phyloP scores from a whole-genome alignment of 2,113 vertebrate genomes.

The Bambusicola thoracicus region DNA sequence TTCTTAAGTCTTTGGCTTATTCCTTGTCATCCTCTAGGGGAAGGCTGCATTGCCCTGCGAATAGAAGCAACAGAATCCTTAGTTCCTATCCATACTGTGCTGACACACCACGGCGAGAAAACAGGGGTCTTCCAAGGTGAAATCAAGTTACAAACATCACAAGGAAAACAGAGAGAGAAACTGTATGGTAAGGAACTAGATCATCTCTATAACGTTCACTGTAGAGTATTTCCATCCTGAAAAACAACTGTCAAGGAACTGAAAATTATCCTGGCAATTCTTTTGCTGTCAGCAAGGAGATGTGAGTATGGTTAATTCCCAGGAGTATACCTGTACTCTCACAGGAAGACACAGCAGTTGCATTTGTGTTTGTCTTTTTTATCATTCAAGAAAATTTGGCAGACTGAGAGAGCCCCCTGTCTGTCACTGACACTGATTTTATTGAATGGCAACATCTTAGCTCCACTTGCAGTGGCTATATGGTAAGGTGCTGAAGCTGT shows the following conservation, averaged over 20 bases:
- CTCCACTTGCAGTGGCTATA: background rate
- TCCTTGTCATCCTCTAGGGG: slow-evolving; percentile 78
- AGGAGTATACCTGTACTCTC: background rate
- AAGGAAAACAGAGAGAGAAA: slow-evolving; percentile 92
- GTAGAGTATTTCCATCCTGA: background rate
- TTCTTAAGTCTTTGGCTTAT: background rate
- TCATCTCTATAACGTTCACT: background rate
- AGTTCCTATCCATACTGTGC: slow-evolving; percentile 83
- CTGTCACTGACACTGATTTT: background rate
- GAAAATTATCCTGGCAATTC: background rate
- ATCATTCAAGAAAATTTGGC: background rate
- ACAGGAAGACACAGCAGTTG: background rate
- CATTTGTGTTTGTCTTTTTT: background rate
- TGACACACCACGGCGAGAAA: slow-evolving; percentile 94
- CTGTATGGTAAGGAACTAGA: slow-evolving; percentile 85
- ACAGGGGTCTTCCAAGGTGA: slow-evolving; percentile 88
- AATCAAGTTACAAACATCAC: slow-evolving; percentile 89
- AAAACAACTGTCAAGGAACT: background rate
- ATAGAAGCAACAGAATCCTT: slow-evolving; percentile 83
- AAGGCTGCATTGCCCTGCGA: slow-evolving; percentile 93
- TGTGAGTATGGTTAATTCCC: background rate
- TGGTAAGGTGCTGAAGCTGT: background rate
- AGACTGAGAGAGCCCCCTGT: slow-evolving; percentile 57
- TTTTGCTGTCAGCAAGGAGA: background rate
- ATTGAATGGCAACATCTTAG: background rate